Base-by-base conservation (phyloP, 2,113 vertebrate genomes). In the Trematomus loennbergii region DNA sequence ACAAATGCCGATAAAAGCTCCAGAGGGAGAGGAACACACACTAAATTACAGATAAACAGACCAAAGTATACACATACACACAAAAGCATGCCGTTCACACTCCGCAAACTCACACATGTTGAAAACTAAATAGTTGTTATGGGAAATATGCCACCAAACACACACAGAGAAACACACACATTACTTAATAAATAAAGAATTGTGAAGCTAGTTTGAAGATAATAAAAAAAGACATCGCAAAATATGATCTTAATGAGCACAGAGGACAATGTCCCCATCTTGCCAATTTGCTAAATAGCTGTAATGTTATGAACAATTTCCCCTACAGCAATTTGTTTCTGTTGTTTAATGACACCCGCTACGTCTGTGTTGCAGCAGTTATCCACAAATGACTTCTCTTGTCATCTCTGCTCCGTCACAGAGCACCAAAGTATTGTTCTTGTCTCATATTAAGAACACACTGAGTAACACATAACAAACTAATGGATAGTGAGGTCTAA, bases 231-330 rank as follows among this genome's bases (percentile, higher is more conserved):
- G 63, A 20, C 43, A 70, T 82, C 25, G 48, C 20, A 40, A 61
- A 82, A 53, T 45, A 49, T 54, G 40, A 61, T 55, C 22, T n/a
- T 72, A 66, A 78, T 63, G 49, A 78, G 81, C 68, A n/a, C 48
- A 49, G 74, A 78, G 73, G 80, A 77, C 60, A 48, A 12, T 52
- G 46, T 36, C 77, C 66, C 73, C 73, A 77, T 60, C 54, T 15
- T 6, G 48, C 54, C 81, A 62, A 62, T 68, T 62, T 11, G 62
- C 18, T 22, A 78, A 83, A 78, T 57, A 9, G 40, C 69, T 55
- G 49, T n/a, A 11, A 61, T 40, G 46, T 58, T 72, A 55, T 49
- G 50, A 69, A 57, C 50, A 33, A 29, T 29, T 68, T 73, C 53
- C 49, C 40, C 48, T 48, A 20, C 49, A 61, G 68, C 55, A 40